Conservation (phyloP, 2,888 invertebrate species). For the Lepidocyrtinus sp. region DNA sequence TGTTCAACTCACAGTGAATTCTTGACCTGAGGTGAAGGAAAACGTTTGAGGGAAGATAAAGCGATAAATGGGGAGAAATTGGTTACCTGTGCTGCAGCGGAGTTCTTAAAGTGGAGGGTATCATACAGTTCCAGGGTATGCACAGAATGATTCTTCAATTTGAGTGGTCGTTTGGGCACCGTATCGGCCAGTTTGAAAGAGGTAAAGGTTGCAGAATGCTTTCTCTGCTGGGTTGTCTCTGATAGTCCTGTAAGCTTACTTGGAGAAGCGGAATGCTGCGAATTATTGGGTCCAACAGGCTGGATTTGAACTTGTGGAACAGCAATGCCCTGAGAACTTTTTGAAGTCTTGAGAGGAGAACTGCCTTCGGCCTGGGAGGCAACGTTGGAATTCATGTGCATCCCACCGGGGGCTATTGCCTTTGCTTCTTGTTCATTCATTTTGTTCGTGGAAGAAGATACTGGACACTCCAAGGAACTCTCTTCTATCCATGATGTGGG, state of each 20-base stretch:
- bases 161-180: constrained; percentile 64
- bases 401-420: constrained; percentile 18
- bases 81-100: constrained; percentile 56
- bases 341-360: background rate
- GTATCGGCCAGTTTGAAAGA: constrained; percentile 39
- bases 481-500: constrained; percentile 42
- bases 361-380: background rate
- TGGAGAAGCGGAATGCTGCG: background rate
- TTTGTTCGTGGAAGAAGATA: constrained; percentile 7
- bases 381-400: background rate
- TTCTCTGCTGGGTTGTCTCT: constrained; percentile 42
- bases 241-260: too few relatives aligned
- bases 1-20: too few relatives aligned
- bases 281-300: constrained; percentile 14
- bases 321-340: background rate
- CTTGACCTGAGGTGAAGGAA: too few relatives aligned
- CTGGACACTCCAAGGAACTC: constrained; percentile 20
- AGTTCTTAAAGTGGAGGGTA: constrained; percentile 64
- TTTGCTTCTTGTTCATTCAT: constrained; percentile 21
- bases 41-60: too few relatives aligned
- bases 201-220: constrained; percentile 58
- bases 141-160: constrained; percentile 67
- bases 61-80: too few relatives aligned
- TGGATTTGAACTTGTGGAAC: constrained; percentile 52
- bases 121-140: constrained; percentile 67